Base-by-base conservation (phyloP, 2,113 vertebrate species). In the Stegostoma tigrinum region DNA sequence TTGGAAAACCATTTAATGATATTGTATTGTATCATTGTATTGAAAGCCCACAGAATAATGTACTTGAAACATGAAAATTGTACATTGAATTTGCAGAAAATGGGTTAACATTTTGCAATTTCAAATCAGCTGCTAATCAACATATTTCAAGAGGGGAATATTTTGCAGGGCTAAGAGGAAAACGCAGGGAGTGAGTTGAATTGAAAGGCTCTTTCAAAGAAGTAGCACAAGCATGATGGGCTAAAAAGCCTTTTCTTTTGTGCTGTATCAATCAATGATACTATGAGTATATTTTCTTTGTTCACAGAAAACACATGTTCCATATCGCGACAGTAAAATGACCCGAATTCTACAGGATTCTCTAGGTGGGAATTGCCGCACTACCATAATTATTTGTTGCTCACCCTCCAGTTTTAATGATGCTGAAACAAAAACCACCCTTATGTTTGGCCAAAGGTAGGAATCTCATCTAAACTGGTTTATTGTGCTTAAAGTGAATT, bases 321-420 rank as follows among this genome's bases (percentile, higher is more conserved):
- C 99, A 0, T 99, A 99, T 97, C 97, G 99, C 96, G 99, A 99
- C 97, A 99, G 99, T 96, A 99, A 99, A 97, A 99, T 99, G 99
- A 99, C 99, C 5, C 97, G 98, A 38, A 99, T 99, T 97, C 98
- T 99, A 87, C 99, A 99, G 97, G 99, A 99, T 96, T 99, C 98
- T 14, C 97, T 99, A 24, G 98, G 99, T 0, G 99, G 99, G 2
- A 99, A 99, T 97, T 99, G 99, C 96, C 98, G 99, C 96, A 99
- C 99, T 94, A 99, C 98, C 95, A 99, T 99, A 0, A 98, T 99
- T 96, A 99, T 99, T 96, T 99, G 99, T 97, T 99, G 98, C 96
- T 99, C 99, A 55, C 99, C 99, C 8, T 99, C 99, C 4, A 93
- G 98, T 85, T 99, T 98, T 98, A 99, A 99, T 55, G 99, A 99